phyloP scores from a whole-genome alignment of 2,113 vertebrate genomes.

The Sinocyclocheilus grahami region DNA sequence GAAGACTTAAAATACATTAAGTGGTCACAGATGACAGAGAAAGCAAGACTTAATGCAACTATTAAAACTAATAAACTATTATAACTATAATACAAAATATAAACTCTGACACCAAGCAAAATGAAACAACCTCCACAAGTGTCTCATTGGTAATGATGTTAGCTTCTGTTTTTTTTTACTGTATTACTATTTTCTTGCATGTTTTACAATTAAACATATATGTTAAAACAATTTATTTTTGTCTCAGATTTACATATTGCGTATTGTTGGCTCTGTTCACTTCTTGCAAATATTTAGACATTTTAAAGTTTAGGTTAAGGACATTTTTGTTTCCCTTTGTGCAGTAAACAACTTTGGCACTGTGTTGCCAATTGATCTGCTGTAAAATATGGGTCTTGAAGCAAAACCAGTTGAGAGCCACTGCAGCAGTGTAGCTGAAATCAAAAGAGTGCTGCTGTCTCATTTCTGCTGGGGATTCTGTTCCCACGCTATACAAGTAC shows the following conservation, averaged over 20 bases:
- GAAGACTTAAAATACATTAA: no score
- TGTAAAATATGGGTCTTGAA: neutral
- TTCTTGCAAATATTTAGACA: neutral
- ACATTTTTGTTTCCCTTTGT: neutral
- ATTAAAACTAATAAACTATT: neutral
- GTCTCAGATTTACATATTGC: neutral
- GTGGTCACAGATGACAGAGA: no score
- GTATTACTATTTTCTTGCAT: neutral
- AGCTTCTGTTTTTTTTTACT: neutral
- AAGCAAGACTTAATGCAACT: neutral
- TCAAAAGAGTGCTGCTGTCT: neutral
- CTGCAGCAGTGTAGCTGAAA: neutral
- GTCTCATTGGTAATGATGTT: neutral
- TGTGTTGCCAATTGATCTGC: neutral
- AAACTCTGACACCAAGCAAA: neutral
- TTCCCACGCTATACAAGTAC: constrained; percentile 28
- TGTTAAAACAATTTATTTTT: neutral
- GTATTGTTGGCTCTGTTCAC: neutral
- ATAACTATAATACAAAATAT: neutral
- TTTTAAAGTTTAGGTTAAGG: neutral
- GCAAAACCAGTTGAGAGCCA: neutral
- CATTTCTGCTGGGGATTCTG: neutral
- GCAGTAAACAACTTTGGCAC: neutral
- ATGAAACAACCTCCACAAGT: neutral
- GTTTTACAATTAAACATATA: neutral